These are phyloP conservation scores for Hydrophis major DNA, from an alignment of 2,797 vertebrate genomes.

Conservation along the genomic window DNA sequence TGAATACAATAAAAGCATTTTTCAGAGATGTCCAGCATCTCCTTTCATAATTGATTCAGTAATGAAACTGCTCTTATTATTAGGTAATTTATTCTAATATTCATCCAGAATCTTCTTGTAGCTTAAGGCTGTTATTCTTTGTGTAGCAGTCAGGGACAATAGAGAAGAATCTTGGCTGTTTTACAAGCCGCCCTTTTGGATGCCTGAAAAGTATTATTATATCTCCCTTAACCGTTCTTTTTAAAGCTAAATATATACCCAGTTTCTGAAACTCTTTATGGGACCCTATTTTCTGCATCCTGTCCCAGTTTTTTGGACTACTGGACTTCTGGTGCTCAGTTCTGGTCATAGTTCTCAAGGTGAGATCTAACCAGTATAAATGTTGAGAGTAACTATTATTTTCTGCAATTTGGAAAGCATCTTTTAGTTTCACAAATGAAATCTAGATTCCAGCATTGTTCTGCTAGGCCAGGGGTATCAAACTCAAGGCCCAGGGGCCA, in stretches of 20 bases:
- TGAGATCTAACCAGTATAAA: neutral
- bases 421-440: neutral
- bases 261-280: neutral
- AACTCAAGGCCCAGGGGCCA: too few species aligned
- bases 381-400: neutral
- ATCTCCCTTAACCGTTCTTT: neutral
- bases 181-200: neutral
- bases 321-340: neutral
- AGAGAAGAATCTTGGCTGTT: neutral
- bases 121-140: neutral
- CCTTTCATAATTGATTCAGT: neutral
- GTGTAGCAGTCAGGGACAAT: neutral
- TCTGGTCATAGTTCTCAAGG: neutral
- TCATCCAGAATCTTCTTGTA: neutral
- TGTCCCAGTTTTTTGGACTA: neutral
- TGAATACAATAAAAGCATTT: neutral
- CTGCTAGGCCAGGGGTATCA: neutral
- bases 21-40: neutral
- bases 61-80: neutral
- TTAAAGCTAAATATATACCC: neutral
- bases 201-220: neutral
- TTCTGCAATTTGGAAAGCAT: neutral
- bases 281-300: neutral
- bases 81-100: neutral
- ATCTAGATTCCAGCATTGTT: neutral